Percentiles rank a stretch among this genome's conserved stretches.
Evolutionary conservation across 2,797 vertebrate genomes (phyloP).

Genomic region (Vultur gryphus): DNA sequence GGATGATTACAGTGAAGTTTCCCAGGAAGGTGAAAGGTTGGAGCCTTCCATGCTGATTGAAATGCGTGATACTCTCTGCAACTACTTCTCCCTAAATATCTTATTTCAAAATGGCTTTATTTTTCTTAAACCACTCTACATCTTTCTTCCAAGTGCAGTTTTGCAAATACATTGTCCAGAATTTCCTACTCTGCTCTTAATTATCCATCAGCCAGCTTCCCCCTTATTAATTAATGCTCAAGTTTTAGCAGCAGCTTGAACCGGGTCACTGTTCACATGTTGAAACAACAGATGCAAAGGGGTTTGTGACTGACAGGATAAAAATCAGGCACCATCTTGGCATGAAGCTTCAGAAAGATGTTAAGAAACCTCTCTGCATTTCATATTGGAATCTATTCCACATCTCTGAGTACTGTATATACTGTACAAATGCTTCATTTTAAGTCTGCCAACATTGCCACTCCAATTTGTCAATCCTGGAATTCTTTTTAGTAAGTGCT

Average conservation of each 20-base stretch:
- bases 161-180: slow-evolving; percentile 24
- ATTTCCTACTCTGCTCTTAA: slow-evolving; percentile 40
- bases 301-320: slow-evolving; percentile 67
- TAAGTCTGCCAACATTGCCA: slow-evolving; percentile 62
- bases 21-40: neutral
- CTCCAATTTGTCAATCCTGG: slow-evolving; percentile 68
- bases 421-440: slow-evolving; percentile 69
- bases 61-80: neutral
- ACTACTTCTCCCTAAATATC: neutral
- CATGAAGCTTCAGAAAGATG: slow-evolving; percentile 58
- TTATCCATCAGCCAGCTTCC: slow-evolving; percentile 53
- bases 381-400: slow-evolving; percentile 58
- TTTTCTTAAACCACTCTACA: neutral
- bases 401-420: slow-evolving; percentile 58
- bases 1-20: neutral
- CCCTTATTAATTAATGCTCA: slow-evolving; percentile 67
- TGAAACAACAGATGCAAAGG: slow-evolving; percentile 69
- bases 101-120: neutral
- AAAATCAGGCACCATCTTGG: slow-evolving; percentile 69
- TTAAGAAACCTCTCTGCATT: slow-evolving; percentile 63
- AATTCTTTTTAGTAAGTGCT: slow-evolving; percentile 68
- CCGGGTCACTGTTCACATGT: slow-evolving; percentile 59
- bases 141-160: neutral
- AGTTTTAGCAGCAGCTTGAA: slow-evolving; percentile 69
- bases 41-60: neutral